These are phyloP conservation scores for Helarctos malayanus DNA, from an alignment of 2,797 vertebrate species.

Conservation along the genomic window DNA sequence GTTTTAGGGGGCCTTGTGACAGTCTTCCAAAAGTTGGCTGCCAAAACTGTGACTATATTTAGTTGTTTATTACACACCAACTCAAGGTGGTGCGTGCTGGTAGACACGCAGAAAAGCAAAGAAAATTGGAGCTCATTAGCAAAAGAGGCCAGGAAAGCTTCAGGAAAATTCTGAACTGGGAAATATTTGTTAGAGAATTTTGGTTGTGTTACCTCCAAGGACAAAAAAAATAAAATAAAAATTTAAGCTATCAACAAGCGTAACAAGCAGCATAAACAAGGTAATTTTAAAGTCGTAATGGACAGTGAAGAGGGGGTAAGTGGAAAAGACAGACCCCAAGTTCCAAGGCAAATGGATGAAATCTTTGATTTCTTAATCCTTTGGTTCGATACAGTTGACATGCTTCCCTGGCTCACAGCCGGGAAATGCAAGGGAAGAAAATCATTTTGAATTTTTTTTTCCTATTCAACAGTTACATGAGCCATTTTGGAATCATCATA, in stretches of 20 bases:
- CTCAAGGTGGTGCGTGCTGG: constrained; percentile 66
- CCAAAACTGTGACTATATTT: constrained; percentile 80
- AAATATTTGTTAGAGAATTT: constrained; percentile 58
- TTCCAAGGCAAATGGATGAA: background rate
- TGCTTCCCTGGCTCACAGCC: background rate
- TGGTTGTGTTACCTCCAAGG: background rate
- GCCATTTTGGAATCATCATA: background rate
- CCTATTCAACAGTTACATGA: background rate
- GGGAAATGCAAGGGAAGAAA: constrained; percentile 30
- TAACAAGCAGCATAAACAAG: background rate
- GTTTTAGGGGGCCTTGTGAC: constrained; percentile 72
- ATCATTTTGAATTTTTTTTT: background rate
- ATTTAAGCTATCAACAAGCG: background rate
- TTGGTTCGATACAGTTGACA: background rate
- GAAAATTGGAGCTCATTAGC: constrained; percentile 71
- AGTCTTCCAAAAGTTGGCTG: constrained; percentile 75
- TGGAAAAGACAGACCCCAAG: constrained; percentile 1
- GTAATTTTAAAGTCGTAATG: constrained; percentile 50
- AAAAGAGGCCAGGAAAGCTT: constrained; percentile 8
- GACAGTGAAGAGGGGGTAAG: background rate
- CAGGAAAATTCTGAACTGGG: constrained; percentile 40
- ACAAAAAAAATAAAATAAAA: background rate
- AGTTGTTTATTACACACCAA: constrained; percentile 75
- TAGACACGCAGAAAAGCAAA: constrained; percentile 61
- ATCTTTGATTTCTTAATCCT: background rate